Evolutionary conservation across 2,888 invertebrate genomes (phyloP), one percentile per base, ranked within the genome.

Genomic region (Harpalus rubripes): DNA sequence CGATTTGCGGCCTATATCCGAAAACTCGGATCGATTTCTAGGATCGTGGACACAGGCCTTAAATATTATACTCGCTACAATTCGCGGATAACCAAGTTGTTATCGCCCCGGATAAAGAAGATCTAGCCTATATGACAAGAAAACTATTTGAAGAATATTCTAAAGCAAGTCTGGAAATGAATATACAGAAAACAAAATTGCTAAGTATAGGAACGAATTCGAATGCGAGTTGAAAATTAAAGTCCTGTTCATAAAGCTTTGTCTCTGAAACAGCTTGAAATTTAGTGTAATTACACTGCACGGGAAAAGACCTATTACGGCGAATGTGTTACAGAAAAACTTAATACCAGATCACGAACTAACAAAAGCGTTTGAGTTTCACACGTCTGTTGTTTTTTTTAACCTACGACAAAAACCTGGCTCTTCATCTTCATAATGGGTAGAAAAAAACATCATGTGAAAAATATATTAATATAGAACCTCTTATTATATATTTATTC

Each of bases 261-360:
- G 78, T 58, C 78, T 78, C 58, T 32, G 68, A 68, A 7, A 68
- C 68, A 68, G n/a, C 56, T 78, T 58, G 26, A 78, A 78, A 78
- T 78, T 78, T 78, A 78, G 78, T 78, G 78, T 78, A 78, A 78
- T 78, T 78, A 78, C 12, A 78, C 56, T 78, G 78, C 78, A 78
- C 78, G 78, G 78, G 78, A 78, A 78, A 58, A 56, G 78, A 32
- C 52, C 78, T 56, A 78, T 78, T 78, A 78, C 56, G 26, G 78
- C 26, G 56, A 58, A 78, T 78, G 78, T 78, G 16, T 72, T 41
- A 76, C 76, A 76, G 76, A 78, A 78, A 78, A 78, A 78, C 78
- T 32, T 78, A 76, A 78, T 32, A 78, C 78, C 22, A 78, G 78
- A 78, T 78, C 58, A 78, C 56, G 78, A 78, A 78, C 78, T 76